These are phyloP conservation scores for Delichon dasypus DNA, from an alignment of 2,797 vertebrate genomes.

Conservation along the genomic window DNA sequence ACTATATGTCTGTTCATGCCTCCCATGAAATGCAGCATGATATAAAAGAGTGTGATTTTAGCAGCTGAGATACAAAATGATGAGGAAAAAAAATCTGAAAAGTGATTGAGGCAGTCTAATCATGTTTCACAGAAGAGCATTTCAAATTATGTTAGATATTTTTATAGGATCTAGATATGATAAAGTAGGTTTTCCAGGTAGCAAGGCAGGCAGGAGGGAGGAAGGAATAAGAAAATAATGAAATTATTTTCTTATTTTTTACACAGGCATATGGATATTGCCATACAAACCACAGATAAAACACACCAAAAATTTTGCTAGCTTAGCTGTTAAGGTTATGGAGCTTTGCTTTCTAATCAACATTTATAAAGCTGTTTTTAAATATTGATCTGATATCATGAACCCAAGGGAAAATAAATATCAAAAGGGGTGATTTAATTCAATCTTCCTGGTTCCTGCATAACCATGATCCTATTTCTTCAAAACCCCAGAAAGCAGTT, in stretches of 20 bases:
- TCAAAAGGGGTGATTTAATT: constrained; percentile 44
- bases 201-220: neutral
- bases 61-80: constrained; percentile 8
- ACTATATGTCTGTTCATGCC: constrained; percentile 7
- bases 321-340: neutral
- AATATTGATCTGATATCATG: constrained; percentile 34
- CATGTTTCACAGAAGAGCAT: constrained; percentile 5
- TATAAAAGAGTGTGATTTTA: neutral
- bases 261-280: neutral
- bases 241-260: neutral
- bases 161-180: constrained; percentile 16
- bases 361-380: constrained; percentile 2
- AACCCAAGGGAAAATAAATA: constrained; percentile 20
- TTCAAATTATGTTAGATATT: constrained; percentile 30
- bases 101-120: constrained; percentile 23
- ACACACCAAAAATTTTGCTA: neutral
- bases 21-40: neutral
- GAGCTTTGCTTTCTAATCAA: constrained; percentile 42
- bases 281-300: neutral
- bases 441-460: constrained; percentile 28
- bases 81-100: neutral
- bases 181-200: constrained; percentile 1
- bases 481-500: constrained; percentile 15
- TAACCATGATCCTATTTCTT: constrained; percentile 35
- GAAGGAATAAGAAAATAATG: neutral